Base-by-base conservation (phyloP, 2,113 vertebrate species). In the Charadrius vociferus region DNA sequence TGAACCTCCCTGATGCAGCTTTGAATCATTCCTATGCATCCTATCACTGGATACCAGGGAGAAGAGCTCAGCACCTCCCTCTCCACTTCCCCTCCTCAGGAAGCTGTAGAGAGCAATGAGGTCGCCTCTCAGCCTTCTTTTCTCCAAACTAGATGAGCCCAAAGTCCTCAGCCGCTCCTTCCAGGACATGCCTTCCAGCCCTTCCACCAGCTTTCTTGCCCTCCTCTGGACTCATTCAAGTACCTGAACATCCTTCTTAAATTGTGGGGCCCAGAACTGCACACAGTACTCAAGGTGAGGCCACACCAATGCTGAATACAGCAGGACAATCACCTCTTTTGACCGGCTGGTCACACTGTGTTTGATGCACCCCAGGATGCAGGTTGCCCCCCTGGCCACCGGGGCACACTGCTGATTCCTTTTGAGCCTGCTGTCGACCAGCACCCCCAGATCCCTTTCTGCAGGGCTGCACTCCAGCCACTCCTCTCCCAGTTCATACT, bases 281-380 rank as follows among this genome's bases (percentile, higher is more conserved):
- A 2, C 10, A 3, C 12, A 12, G 6, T 1, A 2, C 17, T 67
- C 13, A 2, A 4, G 47, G 6, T 34, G 68, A 63, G 61, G 32
- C 23, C 1, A 0, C 9, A 43, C 17, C 55, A 58, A 15, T 0
- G 1, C 29, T 41, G 8, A 26, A 27, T 26, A 27, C 39, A 24
- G 45, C 3, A 1, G 34, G 8, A n/a, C 11, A 32, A 27, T n/a
- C 20, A 1, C n/a, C 19, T 8, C 18, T 14, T 9, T 7, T 56
- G 32, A 4, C 45, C 0, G 0, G 3, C 50, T 91, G n/a, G 1
- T 4, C 3, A 4, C 27, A 10, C 34, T 23, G 18, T 24, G 49
- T 55, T 32, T 70, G 37, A 6, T 10, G 52, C n/a, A 18, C 15
- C 23, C 56, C 47, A 49, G 58, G n/a, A 5, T 23, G 30, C 0